Conservation (phyloP, 2,888 invertebrate genomes). For the Cheilosia grossa region DNA sequence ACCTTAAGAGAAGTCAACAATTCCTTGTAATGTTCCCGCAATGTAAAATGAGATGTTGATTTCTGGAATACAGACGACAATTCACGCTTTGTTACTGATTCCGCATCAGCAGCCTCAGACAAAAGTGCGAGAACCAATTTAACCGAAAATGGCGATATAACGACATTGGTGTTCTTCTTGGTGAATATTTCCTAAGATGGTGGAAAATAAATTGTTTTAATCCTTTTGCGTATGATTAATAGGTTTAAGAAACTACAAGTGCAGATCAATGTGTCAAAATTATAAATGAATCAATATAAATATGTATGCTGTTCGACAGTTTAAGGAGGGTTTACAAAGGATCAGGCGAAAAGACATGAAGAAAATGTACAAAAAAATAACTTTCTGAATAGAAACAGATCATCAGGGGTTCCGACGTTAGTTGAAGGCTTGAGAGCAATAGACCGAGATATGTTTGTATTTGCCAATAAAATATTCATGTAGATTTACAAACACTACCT, state of each 20-base stretch:
- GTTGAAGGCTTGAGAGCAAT: too few relatives aligned
- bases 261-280: too few relatives aligned
- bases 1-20: constrained; percentile 79
- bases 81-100: constrained; percentile 77
- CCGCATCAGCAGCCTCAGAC: constrained; percentile 87
- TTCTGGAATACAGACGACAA: constrained; percentile 59
- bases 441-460: too few relatives aligned
- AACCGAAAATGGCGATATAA: constrained; percentile 90
- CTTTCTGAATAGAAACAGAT: too few relatives aligned
- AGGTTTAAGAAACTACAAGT: neutral
- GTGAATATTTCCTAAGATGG: constrained; percentile 52
- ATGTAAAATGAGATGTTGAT: constrained; percentile 19
- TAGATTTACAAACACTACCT: too few relatives aligned
- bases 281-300: too few relatives aligned
- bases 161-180: constrained; percentile 85
- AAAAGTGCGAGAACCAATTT: constrained; percentile 89
- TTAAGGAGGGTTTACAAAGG: too few relatives aligned
- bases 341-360: too few relatives aligned
- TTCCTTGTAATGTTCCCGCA: constrained; percentile 81
- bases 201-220: neutral
- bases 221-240: neutral
- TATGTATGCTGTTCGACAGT: too few relatives aligned
- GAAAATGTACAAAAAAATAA: too few relatives aligned
- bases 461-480: too few relatives aligned
- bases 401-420: too few relatives aligned